phyloP scores from a whole-genome alignment of 2,888 invertebrate species.

The Lysandra bellargus region DNA sequence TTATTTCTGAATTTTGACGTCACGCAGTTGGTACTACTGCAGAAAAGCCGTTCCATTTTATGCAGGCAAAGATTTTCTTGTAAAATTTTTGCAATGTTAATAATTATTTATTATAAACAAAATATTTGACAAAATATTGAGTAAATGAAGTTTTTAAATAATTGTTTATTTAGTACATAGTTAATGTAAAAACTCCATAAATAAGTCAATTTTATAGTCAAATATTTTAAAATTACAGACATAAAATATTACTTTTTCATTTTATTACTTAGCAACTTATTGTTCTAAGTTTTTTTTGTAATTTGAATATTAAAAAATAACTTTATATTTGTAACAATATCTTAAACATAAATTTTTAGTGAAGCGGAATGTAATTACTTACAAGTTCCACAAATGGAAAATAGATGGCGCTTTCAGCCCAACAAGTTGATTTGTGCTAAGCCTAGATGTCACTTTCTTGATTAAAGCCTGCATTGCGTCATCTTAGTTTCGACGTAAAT shows the following conservation, averaged over 20 bases:
- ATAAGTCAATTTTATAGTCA: neutral
- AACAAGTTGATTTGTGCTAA: neutral
- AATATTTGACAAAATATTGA: too few species aligned
- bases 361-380: neutral
- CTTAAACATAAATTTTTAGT: neutral
- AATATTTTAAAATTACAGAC: neutral
- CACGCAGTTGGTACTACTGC: slow-evolving; percentile 59
- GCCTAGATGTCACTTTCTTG: neutral
- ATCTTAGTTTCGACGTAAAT: neutral
- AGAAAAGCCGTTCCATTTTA: slow-evolving; percentile 49
- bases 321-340: neutral
- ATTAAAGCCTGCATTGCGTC: neutral
- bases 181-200: neutral
- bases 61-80: slow-evolving; percentile 10
- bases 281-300: neutral
- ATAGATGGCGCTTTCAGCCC: neutral
- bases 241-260: neutral
- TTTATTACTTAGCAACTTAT: neutral
- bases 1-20: slow-evolving; percentile 69
- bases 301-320: neutral
- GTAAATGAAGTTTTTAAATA: neutral
- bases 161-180: too few species aligned
- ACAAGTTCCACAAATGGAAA: neutral
- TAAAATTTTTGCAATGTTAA: neutral
- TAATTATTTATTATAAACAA: too few species aligned